Evolutionary conservation across 2,797 vertebrate genomes (phyloP).

Genomic region (Rhinophrynus dorsalis): DNA sequence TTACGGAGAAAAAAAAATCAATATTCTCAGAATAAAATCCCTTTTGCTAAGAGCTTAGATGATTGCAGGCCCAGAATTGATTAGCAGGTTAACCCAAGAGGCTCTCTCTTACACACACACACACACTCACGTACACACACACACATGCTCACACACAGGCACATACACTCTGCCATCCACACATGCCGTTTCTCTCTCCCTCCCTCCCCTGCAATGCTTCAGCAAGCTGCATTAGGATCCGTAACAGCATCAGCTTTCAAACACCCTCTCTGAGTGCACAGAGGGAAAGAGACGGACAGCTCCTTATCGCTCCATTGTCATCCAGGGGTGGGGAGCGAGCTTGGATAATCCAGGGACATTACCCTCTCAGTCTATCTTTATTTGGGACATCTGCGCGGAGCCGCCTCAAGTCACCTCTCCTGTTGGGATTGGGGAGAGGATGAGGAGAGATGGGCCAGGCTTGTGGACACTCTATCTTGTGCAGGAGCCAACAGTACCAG

Average conservation of each 20-base stretch:
- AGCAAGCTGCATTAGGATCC: constrained; percentile 59
- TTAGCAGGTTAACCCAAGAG: constrained; percentile 1
- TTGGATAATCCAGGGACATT: constrained; percentile 6
- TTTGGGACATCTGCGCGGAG: constrained; percentile 40
- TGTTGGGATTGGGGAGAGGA: constrained; percentile 66
- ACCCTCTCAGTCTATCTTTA: constrained; percentile 36
- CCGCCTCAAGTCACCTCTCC: constrained; percentile 22
- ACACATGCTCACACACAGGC: neutral
- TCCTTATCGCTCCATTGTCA: constrained; percentile 2
- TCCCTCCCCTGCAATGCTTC: constrained; percentile 49
- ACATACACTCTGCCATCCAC: constrained; percentile 12
- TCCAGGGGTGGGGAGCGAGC: neutral
- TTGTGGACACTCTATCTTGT: constrained; percentile 95
- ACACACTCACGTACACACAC: constrained; percentile 6
- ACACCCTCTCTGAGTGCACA: constrained; percentile 25
- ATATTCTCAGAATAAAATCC: too few species aligned
- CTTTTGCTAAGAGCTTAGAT: neutral
- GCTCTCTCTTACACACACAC: neutral
- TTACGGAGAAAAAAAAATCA: too few species aligned
- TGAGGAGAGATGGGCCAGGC: constrained; percentile 95
- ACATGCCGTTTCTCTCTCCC: neutral
- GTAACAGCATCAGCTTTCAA: constrained; percentile 45
- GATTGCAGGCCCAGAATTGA: constrained; percentile 15
- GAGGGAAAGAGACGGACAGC: neutral
- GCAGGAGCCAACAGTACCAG: constrained; percentile 86